Evolutionary conservation across 2,888 invertebrate genomes (phyloP).

Genomic region (Auanema freiburgensis): DNA sequence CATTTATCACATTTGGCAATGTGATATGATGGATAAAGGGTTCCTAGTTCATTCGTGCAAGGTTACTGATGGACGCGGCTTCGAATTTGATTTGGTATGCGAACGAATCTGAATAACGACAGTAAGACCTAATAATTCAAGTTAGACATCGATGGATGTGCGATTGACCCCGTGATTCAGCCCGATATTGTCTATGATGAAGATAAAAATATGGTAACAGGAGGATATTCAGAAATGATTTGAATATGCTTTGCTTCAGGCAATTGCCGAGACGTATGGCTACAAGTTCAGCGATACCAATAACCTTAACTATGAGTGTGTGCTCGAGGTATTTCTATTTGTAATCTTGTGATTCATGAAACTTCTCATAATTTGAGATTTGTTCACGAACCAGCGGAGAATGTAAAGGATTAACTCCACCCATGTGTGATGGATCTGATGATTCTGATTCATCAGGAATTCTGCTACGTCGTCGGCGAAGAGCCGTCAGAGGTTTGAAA

Average conservation of each 20-base stretch:
- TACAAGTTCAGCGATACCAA: slow-evolving; percentile 61
- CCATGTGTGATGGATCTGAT: slow-evolving; percentile 38
- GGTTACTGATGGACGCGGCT: slow-evolving; percentile 59
- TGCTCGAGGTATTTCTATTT: slow-evolving; percentile 57
- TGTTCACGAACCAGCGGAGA: slow-evolving; percentile 34
- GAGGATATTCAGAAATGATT: neutral
- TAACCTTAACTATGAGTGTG: slow-evolving; percentile 60
- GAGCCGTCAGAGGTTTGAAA: slow-evolving; percentile 12
- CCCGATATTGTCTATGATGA: slow-evolving; percentile 53
- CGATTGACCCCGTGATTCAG: slow-evolving; percentile 60
- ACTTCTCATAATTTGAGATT: slow-evolving; percentile 6
- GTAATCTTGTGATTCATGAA: slow-evolving; percentile 8
- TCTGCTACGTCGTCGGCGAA: slow-evolving; percentile 1
- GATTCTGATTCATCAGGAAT: too few species aligned
- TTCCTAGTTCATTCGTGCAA: slow-evolving; percentile 59
- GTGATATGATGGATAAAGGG: slow-evolving; percentile 52
- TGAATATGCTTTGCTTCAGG: slow-evolving; percentile 19
- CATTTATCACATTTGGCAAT: slow-evolving; percentile 61
- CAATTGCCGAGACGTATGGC: slow-evolving; percentile 58
- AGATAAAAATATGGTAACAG: slow-evolving; percentile 30
- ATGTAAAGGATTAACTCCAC: slow-evolving; percentile 57
- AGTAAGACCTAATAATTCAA: slow-evolving; percentile 10
- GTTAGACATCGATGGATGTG: slow-evolving; percentile 60
- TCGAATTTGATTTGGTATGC: slow-evolving; percentile 51
- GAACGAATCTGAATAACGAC: neutral